Evolutionary conservation across 2,888 invertebrate genomes (phyloP).

Genomic region (Pachliopta kotzebuea): DNA sequence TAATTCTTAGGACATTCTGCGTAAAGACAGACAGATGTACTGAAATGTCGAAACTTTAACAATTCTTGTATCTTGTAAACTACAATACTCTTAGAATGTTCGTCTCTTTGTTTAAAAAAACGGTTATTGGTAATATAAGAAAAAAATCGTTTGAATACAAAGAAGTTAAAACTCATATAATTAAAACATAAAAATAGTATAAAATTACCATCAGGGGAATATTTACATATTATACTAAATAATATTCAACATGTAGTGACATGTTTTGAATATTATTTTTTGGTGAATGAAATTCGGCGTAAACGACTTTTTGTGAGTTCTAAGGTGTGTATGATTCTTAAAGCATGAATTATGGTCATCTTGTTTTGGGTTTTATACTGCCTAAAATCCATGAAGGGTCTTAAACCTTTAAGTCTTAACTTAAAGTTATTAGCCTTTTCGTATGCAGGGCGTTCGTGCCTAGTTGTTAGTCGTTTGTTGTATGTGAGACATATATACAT

Average conservation of each 20-base stretch:
- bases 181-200: neutral
- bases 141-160: neutral
- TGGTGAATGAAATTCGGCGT: neutral
- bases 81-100: neutral
- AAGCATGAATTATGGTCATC: neutral
- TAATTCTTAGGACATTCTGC: too few relatives aligned
- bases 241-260: neutral
- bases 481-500: slow-evolving; percentile 8
- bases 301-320: neutral
- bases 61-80: too few relatives aligned
- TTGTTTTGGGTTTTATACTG: neutral
- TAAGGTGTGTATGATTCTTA: too few relatives aligned
- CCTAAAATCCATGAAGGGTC: neutral
- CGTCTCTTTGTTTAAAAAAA: neutral
- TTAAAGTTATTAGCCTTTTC: slow-evolving; percentile 8
- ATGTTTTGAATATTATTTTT: neutral
- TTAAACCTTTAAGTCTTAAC: too few relatives aligned
- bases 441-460: slow-evolving; percentile 9
- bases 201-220: neutral
- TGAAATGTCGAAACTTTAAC: too few relatives aligned
- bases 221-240: neutral
- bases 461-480: slow-evolving; percentile 7
- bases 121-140: neutral
- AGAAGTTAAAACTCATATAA: neutral
- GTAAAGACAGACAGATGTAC: too few relatives aligned